phyloP scores from a whole-genome alignment of 2,888 invertebrate species.

The Drosophila kambysellisi region DNA sequence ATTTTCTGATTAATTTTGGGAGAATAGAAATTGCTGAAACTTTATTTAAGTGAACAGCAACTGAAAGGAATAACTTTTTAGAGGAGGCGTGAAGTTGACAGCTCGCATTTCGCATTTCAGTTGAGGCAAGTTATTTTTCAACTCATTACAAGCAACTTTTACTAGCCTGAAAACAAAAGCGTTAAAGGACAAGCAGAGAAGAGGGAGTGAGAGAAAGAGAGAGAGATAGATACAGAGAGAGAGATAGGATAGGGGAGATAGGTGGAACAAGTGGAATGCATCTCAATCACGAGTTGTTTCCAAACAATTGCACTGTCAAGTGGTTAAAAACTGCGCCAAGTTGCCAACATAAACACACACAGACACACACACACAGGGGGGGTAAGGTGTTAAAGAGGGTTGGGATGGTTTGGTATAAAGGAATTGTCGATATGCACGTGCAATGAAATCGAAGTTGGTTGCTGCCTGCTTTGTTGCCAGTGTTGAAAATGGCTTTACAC shows the following conservation, averaged over 20 bases:
- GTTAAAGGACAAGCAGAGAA: background rate
- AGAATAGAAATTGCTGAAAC: background rate
- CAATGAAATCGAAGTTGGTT: constrained; percentile 67
- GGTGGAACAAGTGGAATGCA: constrained; percentile 48
- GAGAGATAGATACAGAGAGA: background rate
- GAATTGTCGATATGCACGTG: constrained; percentile 70
- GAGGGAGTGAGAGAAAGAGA: background rate
- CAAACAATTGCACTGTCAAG: constrained; percentile 84
- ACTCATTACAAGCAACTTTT: constrained; percentile 40
- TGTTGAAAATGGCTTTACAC: constrained; percentile 66
- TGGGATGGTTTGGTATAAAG: background rate
- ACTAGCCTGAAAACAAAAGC: constrained; percentile 6
- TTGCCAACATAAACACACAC: constrained; percentile 51
- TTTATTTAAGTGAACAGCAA: background rate
- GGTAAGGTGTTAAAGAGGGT: background rate
- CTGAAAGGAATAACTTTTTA: background rate
- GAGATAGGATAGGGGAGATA: background rate
- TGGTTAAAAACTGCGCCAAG: constrained; percentile 75
- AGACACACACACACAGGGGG: background rate
- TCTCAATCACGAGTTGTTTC: constrained; percentile 77
- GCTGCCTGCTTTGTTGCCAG: constrained; percentile 29
- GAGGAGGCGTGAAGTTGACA: constrained; percentile 1
- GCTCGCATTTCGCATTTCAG: background rate
- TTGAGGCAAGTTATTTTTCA: constrained; percentile 10
- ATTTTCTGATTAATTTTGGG: background rate